A percentile compares a stretch with the other conserved stretches of the same genome.
Conservation (phyloP, 2,113 vertebrate species). For the Phodopus roborovskii region DNA sequence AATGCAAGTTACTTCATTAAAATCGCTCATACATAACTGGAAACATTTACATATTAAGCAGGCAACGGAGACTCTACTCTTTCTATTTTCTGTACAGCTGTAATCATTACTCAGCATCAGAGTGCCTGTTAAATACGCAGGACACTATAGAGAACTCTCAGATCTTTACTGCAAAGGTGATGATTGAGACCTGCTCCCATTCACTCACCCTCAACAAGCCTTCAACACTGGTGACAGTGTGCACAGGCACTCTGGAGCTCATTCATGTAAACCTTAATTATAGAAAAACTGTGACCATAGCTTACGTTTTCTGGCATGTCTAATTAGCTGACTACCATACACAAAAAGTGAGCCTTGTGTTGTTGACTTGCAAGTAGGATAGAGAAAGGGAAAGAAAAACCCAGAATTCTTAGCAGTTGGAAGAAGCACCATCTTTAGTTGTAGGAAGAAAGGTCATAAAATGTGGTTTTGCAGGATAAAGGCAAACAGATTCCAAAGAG, state of each 20-base stretch:
- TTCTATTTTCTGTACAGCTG: constrained; percentile 80
- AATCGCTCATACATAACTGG: constrained; percentile 83
- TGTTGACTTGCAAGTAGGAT: constrained; percentile 42
- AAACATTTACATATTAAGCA: constrained; percentile 89
- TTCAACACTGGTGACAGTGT: not conserved
- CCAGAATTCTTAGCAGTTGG: not conserved
- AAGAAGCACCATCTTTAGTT: constrained; percentile 43
- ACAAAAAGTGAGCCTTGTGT: constrained; percentile 22
- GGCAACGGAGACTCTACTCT: constrained; percentile 85
- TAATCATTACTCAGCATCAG: constrained; percentile 82
- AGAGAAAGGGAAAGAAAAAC: constrained; percentile 44
- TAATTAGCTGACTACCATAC: constrained; percentile 13
- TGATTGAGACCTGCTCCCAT: constrained; percentile 61
- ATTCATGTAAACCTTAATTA: constrained; percentile 9
- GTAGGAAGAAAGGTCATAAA: not conserved
- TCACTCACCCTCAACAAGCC: not conserved
- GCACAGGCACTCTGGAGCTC: not conserved
- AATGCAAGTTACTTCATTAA: constrained; percentile 86
- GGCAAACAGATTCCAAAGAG: not conserved
- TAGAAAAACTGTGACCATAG: not conserved
- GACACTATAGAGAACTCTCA: constrained; percentile 76
- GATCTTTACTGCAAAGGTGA: constrained; percentile 69
- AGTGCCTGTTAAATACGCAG: constrained; percentile 80
- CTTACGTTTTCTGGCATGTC: not conserved
- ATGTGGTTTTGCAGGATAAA: not conserved